Conservation (phyloP, 2,888 invertebrate genomes). For the Meiosimyza platycephala region DNA sequence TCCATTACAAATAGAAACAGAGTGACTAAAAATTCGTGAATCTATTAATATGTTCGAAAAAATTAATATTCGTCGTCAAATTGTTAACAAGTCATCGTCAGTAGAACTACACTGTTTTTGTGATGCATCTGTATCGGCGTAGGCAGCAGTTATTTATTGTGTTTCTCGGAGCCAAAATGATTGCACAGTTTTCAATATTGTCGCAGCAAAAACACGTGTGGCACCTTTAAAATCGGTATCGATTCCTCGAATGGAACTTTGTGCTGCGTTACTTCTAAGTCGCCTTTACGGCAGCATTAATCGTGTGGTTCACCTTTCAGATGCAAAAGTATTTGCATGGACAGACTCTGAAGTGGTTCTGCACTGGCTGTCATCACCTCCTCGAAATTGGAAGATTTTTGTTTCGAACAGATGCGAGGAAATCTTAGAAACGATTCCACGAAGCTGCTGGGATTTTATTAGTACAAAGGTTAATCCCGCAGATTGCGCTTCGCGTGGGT, state of each 20-base stretch:
- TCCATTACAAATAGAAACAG: constrained; percentile 12
- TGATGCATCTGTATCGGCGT: constrained; percentile 8
- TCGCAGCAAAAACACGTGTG: constrained; percentile 17
- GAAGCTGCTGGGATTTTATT: constrained; percentile 43
- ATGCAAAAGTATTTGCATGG: constrained; percentile 40
- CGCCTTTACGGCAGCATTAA: neutral
- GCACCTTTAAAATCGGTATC: constrained; percentile 13
- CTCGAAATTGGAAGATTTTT: constrained; percentile 49
- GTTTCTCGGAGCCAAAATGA: constrained; percentile 7
- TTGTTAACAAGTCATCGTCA: neutral
- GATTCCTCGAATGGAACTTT: constrained; percentile 20
- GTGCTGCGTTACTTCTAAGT: constrained; percentile 18
- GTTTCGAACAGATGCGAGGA: constrained; percentile 45
- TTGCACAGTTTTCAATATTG: neutral
- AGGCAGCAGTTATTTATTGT: constrained; percentile 13
- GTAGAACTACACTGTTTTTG: neutral
- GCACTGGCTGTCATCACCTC: constrained; percentile 45
- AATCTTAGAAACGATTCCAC: constrained; percentile 32
- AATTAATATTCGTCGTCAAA: too few relatives aligned
- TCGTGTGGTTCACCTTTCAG: neutral
- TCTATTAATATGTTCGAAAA: too few relatives aligned
- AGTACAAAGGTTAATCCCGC: constrained; percentile 45
- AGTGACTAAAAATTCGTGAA: constrained; percentile 15
- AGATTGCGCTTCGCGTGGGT: constrained; percentile 46
- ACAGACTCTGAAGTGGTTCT: constrained; percentile 43